phyloP scores from a whole-genome alignment of 2,113 vertebrate genomes.

The Todiramphus saurophagus region DNA sequence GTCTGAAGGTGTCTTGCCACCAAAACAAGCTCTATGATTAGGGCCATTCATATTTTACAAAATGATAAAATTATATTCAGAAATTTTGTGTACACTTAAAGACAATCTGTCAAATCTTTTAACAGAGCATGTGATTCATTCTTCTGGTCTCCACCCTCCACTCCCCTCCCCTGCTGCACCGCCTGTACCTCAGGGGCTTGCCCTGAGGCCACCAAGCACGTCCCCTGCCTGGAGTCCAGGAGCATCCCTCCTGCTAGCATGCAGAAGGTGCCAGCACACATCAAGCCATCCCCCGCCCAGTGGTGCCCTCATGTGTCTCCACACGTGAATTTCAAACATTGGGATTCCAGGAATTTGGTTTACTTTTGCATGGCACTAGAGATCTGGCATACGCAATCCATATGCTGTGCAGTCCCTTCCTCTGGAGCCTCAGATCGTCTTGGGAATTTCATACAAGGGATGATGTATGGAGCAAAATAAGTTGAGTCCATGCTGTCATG shows the following conservation, averaged over 20 bases:
- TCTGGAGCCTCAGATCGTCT: not conserved
- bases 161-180: not conserved
- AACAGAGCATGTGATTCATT: not conserved
- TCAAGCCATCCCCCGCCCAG: not conserved
- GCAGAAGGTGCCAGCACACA: not conserved
- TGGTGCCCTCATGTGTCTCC: slow-evolving; percentile 52
- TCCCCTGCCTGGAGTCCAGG: not conserved
- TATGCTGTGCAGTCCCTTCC: not conserved
- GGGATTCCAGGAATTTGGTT: not conserved
- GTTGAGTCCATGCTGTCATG: not conserved
- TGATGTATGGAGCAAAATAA: not conserved
- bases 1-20: not conserved
- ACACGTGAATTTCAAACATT: not conserved
- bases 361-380: not conserved
- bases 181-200: not conserved
- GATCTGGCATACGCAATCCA: rapidly evolving
- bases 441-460: not conserved
- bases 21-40: not conserved
- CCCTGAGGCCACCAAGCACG: not conserved
- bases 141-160: not conserved
- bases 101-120: not conserved
- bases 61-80: not conserved
- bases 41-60: not conserved
- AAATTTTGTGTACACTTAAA: not conserved
- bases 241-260: rapidly evolving